Evolutionary conservation across 2,113 vertebrate species (phyloP).

Genomic region (Pteropus alecto): DNA sequence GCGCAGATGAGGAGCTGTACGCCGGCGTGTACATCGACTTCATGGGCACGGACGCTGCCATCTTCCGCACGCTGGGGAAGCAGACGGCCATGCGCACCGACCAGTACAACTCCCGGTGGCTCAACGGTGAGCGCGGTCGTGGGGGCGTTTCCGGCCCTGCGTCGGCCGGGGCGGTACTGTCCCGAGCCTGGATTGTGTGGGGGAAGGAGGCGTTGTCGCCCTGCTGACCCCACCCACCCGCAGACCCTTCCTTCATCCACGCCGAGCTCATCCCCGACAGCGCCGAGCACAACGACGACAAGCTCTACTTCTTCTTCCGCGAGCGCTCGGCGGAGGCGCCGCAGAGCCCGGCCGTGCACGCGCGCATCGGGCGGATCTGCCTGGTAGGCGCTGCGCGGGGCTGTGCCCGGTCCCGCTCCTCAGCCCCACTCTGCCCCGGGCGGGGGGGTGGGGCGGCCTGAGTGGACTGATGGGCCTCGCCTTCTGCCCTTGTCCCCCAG

Average conservation of each 20-base stretch:
- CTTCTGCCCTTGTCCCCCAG: slow-evolving; percentile 76
- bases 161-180: background rate
- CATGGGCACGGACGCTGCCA: slow-evolving; percentile 98
- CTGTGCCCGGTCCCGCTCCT: too few relatives aligned
- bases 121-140: slow-evolving; percentile 87
- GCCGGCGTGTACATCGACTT: slow-evolving; percentile 98
- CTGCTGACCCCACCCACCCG: background rate
- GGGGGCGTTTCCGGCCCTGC: background rate
- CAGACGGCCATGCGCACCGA: slow-evolving; percentile 99
- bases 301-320: slow-evolving; percentile 99
- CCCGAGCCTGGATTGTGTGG: too few relatives aligned
- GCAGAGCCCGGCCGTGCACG: slow-evolving; percentile 94
- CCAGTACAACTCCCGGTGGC: slow-evolving; percentile 99
- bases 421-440: background rate
- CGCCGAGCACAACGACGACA: slow-evolving; percentile 95
- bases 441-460: too few relatives aligned
- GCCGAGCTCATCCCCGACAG: slow-evolving; percentile 98
- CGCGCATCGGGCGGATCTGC: slow-evolving; percentile 97
- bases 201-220: background rate
- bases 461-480: background rate
- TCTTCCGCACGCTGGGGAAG: slow-evolving; percentile 97
- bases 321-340: slow-evolving; percentile 95
- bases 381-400: slow-evolving; percentile 85
- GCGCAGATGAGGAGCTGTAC: slow-evolving; percentile 97
- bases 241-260: slow-evolving; percentile 96